Evolutionary conservation across 2,113 vertebrate genomes (phyloP), one percentile per base, ranked within the genome.

Genomic region (Crocuta crocuta): DNA sequence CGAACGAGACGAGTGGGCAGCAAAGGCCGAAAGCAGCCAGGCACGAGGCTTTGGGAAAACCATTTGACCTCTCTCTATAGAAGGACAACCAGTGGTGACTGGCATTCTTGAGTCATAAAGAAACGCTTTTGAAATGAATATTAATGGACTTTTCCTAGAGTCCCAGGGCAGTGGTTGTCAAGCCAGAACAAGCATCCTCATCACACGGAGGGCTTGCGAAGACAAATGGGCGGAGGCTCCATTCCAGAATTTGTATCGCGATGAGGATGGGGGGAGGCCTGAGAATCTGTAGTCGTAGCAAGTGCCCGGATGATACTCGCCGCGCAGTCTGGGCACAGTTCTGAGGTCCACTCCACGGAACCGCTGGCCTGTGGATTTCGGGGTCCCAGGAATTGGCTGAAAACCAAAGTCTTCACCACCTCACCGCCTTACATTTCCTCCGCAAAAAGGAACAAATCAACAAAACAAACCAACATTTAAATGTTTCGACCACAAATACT

Each of bases 361-460:
- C 7, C 43, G 31, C 23, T 76, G 65, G 73, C 66, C 78, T 65
- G 48, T 7, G 10, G 71, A 48, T 35, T 68, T 86, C 70, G 83
- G 43, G 66, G 48, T 97, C 50, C 68, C 48, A 89, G 0, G 1
- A 87, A 53, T 0, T 45, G 4, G 23, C 39, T 91, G 90, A 88
- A 90, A 92, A 96, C 48, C 13, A 89, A 97, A 82, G 35, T 89
- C 89, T 45, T 79, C 35, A 48, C 35, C 70, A 39, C n/a, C 23
- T 74, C 23, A 19, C 61, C 92, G 48, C 35, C 13, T 48, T 0
- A 0, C 13, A 53, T 17, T 23, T 70, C 4, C 39, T 90, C 43
- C 45, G 33, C 26, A 1, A 78, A 92, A 91, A 93, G 58, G 95
- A 96, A 98, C 63, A 10, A 74, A 80, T 50, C 48, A 76, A 88